phyloP scores from a whole-genome alignment of 2,888 invertebrate genomes.

The Sphaerophoria taeniata region DNA sequence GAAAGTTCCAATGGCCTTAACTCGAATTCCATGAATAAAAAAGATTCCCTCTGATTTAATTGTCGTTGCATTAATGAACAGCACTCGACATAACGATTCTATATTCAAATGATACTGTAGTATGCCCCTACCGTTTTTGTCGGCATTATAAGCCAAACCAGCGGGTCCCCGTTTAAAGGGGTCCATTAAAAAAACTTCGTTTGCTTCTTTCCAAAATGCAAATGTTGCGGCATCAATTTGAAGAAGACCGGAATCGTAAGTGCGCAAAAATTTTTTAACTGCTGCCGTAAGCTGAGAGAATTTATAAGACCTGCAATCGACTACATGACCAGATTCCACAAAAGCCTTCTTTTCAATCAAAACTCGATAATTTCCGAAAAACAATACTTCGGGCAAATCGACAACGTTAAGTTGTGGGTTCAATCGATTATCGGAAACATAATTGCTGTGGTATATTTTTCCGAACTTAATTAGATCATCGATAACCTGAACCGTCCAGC shows the following conservation, averaged over 20 bases:
- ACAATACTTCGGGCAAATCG: slow-evolving; percentile 82
- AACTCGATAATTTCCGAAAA: slow-evolving; percentile 81
- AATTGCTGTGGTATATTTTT: slow-evolving; percentile 77
- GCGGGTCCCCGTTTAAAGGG: slow-evolving; percentile 86
- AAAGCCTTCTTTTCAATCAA: slow-evolving; percentile 79
- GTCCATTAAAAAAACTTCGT: slow-evolving; percentile 87
- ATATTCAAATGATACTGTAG: slow-evolving; percentile 86
- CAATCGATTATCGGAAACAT: slow-evolving; percentile 59
- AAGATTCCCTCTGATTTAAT: slow-evolving; percentile 80
- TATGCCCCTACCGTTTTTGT: slow-evolving; percentile 83
- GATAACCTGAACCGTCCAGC: slow-evolving; percentile 86
- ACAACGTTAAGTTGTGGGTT: slow-evolving; percentile 77
- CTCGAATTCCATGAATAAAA: slow-evolving; percentile 85
- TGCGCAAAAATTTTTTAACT: slow-evolving; percentile 77
- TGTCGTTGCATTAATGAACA: slow-evolving; percentile 83
- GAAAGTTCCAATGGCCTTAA: slow-evolving; percentile 75
- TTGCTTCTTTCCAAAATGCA: slow-evolving; percentile 86
- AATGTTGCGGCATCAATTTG: slow-evolving; percentile 86
- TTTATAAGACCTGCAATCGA: slow-evolving; percentile 77
- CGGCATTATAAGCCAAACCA: slow-evolving; percentile 81
- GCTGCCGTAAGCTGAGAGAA: slow-evolving; percentile 78
- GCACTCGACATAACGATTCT: slow-evolving; percentile 84
- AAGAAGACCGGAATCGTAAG: slow-evolving; percentile 80
- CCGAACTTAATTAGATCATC: slow-evolving; percentile 83
- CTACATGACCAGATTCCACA: slow-evolving; percentile 78